A percentile compares a stretch with the other conserved stretches of the same genome.
These are phyloP conservation scores for Gambusia affinis DNA, from an alignment of 2,113 vertebrate genomes.

Conservation along the genomic window DNA sequence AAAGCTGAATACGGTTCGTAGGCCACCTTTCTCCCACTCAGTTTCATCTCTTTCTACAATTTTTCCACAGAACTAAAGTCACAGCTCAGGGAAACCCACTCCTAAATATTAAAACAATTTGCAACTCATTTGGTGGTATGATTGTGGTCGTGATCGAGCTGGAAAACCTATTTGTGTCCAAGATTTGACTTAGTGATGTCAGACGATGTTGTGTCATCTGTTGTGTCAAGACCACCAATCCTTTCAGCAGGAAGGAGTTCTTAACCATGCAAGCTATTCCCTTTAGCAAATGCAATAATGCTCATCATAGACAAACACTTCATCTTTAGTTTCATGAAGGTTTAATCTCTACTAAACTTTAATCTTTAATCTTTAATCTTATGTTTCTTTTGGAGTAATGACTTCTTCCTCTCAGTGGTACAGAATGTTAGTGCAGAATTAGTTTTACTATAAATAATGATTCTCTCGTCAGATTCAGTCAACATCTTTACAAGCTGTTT, in stretches of 20 bases:
- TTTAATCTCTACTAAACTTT: not conserved
- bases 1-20: too few relatives aligned
- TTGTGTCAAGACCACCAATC: too few relatives aligned
- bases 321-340: not conserved
- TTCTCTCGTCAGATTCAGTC: not conserved
- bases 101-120: too few relatives aligned
- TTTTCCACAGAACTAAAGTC: too few relatives aligned
- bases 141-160: too few relatives aligned
- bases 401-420: not conserved
- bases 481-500: not conserved
- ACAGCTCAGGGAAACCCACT: not conserved
- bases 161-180: too few relatives aligned
- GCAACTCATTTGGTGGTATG: too few relatives aligned
- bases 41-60: not conserved
- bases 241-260: too few relatives aligned
- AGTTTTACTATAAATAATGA: not conserved
- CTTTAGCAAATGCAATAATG: not conserved
- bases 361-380: too few relatives aligned
- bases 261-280: not conserved
- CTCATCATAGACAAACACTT: not conserved
- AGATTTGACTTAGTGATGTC: too few relatives aligned
- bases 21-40: not conserved
- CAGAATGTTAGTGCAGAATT: not conserved
- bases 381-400: not conserved
- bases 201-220: too few relatives aligned